These are phyloP conservation scores for Clusia tigrina DNA, from an alignment of 2,888 invertebrate genomes.

Conservation along the genomic window DNA sequence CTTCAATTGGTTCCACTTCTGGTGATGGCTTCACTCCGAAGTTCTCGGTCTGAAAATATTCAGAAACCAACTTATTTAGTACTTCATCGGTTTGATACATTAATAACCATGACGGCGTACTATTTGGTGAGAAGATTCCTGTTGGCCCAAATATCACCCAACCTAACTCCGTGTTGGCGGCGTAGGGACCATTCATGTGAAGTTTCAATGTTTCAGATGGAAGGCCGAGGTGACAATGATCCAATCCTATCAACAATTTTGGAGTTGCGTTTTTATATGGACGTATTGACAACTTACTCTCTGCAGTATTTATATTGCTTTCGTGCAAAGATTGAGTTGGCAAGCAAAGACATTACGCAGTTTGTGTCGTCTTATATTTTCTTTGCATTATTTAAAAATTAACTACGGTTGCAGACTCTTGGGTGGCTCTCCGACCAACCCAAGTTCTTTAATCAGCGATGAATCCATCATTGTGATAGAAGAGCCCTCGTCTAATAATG, in stretches of 20 bases:
- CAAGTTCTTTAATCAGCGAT: conserved; percentile 26
- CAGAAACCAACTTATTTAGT: conserved; percentile 13
- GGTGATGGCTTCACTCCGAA: conserved; percentile 18
- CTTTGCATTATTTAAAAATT: conserved; percentile 29
- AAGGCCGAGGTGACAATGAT: no score
- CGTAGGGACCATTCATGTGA: conserved; percentile 11
- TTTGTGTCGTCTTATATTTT: conserved; percentile 13
- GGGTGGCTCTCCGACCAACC: conserved; percentile 26
- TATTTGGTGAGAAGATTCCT: neutral
- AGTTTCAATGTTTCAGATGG: conserved; percentile 16
- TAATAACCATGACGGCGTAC: conserved; percentile 4
- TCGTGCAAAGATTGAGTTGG: no score
- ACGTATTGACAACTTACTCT: no score
- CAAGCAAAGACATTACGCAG: conserved; percentile 20
- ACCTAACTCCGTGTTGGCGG: conserved; percentile 21
- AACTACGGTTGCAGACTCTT: conserved; percentile 26
- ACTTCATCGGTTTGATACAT: neutral
- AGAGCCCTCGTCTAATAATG: conserved; percentile 32
- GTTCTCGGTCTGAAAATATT: conserved; percentile 20
- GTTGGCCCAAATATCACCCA: conserved; percentile 23
- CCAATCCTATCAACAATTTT: no score
- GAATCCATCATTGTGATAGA: conserved; percentile 31
- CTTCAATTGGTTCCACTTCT: neutral
- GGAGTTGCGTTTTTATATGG: no score
- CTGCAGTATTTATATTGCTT: no score